Evolutionary conservation across 2,888 invertebrate genomes (phyloP), one percentile per base, ranked within the genome.

Genomic region (Tetrapedia diversipes): DNA sequence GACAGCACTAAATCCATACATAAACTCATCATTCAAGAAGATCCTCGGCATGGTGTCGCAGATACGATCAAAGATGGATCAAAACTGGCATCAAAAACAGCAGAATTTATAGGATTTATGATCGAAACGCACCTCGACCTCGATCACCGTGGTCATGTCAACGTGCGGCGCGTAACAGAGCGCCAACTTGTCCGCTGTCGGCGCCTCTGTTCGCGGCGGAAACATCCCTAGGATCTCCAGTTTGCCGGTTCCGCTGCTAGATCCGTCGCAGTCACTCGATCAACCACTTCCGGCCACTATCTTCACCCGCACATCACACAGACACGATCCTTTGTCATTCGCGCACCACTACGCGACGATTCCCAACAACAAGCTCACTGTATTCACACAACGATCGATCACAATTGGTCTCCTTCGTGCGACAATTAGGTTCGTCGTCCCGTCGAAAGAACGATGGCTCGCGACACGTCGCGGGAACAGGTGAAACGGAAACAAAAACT

Each of bases 81-180:
- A 6, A 10, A 2, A 8, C 2, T 4, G 6, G n/a, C 0, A 43
- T 32, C 1, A 2, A n/a, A n/a, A n/a, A n/a, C n/a, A n/a, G n/a
- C n/a, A n/a, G n/a, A n/a, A n/a, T n/a, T n/a, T n/a, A n/a, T 41
- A 3, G 47, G n/a, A 34, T 37, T 54, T 45, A 7, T 1, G 10
- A 39, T n/a, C 11, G 29, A 34, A 59, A 75, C 75, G 19, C 89
- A 95, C 95, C 95, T 95, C 95, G 91, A 95, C 94, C 93, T 95
- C 95, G 92, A 95, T 95, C 92, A 95, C 95, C 89, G 95, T 95
- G 89, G 95, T 94, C 93, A 95, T 94, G 91, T 95, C 95, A 92
- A 95, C 95, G 94, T 95, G 95, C 89, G 95, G 95, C 93, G 91
- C 92, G 86, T 91, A 92, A 86, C 91, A 91, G 83, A 95, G 93